A percentile compares a stretch with the other conserved stretches of the same genome.
Conservation (phyloP, 2,797 vertebrate species). For the Propithecus perrieri region DNA sequence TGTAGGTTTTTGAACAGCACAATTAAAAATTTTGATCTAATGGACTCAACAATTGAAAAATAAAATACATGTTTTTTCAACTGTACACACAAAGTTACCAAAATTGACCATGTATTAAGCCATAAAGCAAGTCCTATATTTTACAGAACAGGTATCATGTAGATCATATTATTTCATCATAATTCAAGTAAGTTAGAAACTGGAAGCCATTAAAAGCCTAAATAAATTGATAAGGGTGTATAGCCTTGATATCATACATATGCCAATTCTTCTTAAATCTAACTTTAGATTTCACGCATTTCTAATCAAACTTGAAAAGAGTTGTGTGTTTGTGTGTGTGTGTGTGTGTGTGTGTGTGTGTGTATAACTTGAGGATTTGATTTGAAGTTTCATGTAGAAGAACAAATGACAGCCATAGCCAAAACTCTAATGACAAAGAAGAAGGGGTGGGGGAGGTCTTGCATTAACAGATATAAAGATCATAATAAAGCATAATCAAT, state of each 20-base stretch:
- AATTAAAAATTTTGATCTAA: slow-evolving; percentile 32
- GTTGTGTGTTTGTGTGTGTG: not conserved
- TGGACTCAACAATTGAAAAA: not conserved
- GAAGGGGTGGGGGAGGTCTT: not conserved
- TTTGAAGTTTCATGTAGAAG: not conserved
- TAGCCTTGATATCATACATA: not conserved
- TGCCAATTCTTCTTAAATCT: not conserved
- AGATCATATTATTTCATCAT: not conserved
- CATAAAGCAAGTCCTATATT: not conserved
- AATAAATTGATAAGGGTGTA: not conserved
- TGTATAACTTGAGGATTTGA: not conserved
- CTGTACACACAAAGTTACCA: not conserved
- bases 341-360: not conserved
- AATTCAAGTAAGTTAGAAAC: slow-evolving; percentile 35
- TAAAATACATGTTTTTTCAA: not conserved
- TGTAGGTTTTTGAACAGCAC: not conserved
- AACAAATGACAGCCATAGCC: not conserved
- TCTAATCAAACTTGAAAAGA: not conserved
- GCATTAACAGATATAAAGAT: not conserved
- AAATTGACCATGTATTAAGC: not conserved
- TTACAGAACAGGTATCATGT: not conserved
- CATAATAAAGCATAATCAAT: not conserved
- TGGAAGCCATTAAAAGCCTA: not conserved
- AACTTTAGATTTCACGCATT: not conserved
- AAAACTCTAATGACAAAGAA: not conserved